Conservation (phyloP, 2,888 invertebrate species). For the Scaptomyza polygonia region DNA sequence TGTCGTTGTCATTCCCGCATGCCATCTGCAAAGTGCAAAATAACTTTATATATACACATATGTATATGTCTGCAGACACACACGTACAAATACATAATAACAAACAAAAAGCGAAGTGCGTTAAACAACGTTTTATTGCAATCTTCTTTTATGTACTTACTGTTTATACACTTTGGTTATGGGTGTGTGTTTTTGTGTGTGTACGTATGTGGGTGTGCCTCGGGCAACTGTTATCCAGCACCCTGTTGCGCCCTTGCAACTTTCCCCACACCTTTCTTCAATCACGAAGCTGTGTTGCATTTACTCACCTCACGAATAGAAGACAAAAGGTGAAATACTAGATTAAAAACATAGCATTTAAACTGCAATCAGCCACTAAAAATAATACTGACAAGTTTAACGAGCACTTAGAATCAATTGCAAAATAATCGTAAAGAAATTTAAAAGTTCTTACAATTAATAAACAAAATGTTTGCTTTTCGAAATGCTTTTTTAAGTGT, state of each 20-base stretch:
- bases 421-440: too few relatives aligned
- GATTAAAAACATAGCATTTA: neutral
- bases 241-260: conserved; percentile 33
- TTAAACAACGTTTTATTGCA: conserved; percentile 37
- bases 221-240: conserved; percentile 1
- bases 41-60: conserved; percentile 2
- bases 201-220: conserved; percentile 14
- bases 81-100: neutral
- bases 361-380: neutral
- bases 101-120: conserved; percentile 31
- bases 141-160: conserved; percentile 38
- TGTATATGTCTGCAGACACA: neutral
- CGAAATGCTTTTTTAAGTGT: neutral
- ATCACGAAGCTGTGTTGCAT: neutral
- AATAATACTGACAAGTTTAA: neutral
- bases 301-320: conserved; percentile 15
- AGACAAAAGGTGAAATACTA: conserved; percentile 7
- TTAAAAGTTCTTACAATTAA: too few relatives aligned
- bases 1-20: conserved; percentile 30
- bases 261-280: neutral
- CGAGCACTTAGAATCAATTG: neutral
- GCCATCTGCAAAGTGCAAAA: conserved; percentile 41
- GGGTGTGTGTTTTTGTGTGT: neutral
- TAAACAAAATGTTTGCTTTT: too few relatives aligned
- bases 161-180: conserved; percentile 19